Conservation (phyloP, 92 coral and sea anemone species). For the Scolanthus callimorphus region DNA sequence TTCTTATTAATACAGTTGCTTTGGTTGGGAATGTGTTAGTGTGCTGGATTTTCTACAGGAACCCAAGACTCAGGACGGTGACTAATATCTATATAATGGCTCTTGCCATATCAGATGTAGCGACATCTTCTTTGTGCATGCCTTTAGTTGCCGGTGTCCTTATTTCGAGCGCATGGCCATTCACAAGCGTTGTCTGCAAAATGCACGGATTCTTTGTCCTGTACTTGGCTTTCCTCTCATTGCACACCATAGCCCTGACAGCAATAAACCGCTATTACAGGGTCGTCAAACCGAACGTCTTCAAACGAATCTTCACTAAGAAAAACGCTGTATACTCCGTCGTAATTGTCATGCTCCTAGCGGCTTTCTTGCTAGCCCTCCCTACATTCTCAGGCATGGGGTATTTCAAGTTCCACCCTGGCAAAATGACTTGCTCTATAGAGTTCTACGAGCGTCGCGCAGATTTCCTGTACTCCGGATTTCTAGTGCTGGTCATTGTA, state of each 20-base stretch:
- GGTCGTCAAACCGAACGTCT: slow-evolving; percentile 33
- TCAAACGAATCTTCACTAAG: slow-evolving; percentile 34
- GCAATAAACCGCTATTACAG: slow-evolving; percentile 52
- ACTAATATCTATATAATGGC: slow-evolving; percentile 43
- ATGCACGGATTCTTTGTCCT: slow-evolving; percentile 50
- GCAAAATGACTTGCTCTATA: slow-evolving; percentile 47
- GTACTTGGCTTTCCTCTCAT: slow-evolving; percentile 37
- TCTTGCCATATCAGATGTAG: slow-evolving; percentile 48
- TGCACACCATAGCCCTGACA: slow-evolving; percentile 47
- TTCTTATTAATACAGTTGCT: slow-evolving; percentile 29
- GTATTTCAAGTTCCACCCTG: slow-evolving; percentile 40
- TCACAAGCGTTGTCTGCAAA: slow-evolving; percentile 20
- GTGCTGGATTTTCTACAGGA: slow-evolving; percentile 36
- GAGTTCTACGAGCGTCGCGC: slow-evolving; percentile 29
- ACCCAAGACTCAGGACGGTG: slow-evolving; percentile 33
- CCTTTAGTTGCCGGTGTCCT: slow-evolving; percentile 47
- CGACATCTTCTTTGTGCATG: slow-evolving; percentile 44
- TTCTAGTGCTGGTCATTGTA: slow-evolving; percentile 32
- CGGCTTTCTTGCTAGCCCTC: slow-evolving; percentile 35
- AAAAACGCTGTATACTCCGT: slow-evolving; percentile 24
- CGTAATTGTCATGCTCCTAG: slow-evolving; percentile 13
- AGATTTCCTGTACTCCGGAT: slow-evolving; percentile 37
- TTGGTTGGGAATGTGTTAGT: slow-evolving; percentile 51
- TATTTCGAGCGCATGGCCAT: slow-evolving; percentile 42
- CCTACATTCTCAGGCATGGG: slow-evolving; percentile 38